Base-by-base conservation (phyloP, 1,140 invertebrate genomes). In the Penaeus japonicus region DNA sequence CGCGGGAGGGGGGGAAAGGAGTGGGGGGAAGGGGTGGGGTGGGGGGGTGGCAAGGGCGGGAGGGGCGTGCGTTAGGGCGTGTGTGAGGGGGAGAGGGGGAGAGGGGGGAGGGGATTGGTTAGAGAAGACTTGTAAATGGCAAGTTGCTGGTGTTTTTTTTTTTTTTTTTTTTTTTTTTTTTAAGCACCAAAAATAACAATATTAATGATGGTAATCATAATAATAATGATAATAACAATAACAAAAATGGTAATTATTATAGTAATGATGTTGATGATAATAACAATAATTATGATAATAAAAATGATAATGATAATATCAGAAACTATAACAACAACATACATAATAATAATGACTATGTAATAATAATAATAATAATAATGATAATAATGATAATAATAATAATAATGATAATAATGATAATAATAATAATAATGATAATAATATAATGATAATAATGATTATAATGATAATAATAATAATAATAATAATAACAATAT, bases 31-130 rank as follows among this genome's bases (percentile, higher is more conserved):
- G 73, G 73, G 27, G 10, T 17, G 30, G 27, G 47, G 10, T 54
- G 17, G 39, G n/a, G 35, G 81, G n/a, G 12, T 65, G 32, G 18
- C 27, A 84, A 35, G 55, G 53, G 30, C 7, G 53, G 73, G 15
- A 55, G 73, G 15, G 39, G 10, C 1, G 12, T 0, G 32, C 27
- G 82, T 0, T 70, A 53, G 22, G 32, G 39, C 2, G 32, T 7
- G 22, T n/a, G 65, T 22, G 77, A 27, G 35, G 27, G 57, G 18
- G 30, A 20, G 77, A 59, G 22, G 5, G 4, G 22, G 30, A 4
- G 73, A 59, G 77, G 84, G 59, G 35, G 78, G 75, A 24, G n/a
- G n/a, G n/a, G n/a, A n/a, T n/a, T n/a, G n/a, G n/a, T n/a, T 24
- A 5, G 79, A 62, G n/a, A 82, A 35, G 54, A 59, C 27, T 24